Evolutionary conservation across 1,140 invertebrate genomes (phyloP), one percentile per base, ranked within the genome.

Genomic region (Drosophila nigromelanica): DNA sequence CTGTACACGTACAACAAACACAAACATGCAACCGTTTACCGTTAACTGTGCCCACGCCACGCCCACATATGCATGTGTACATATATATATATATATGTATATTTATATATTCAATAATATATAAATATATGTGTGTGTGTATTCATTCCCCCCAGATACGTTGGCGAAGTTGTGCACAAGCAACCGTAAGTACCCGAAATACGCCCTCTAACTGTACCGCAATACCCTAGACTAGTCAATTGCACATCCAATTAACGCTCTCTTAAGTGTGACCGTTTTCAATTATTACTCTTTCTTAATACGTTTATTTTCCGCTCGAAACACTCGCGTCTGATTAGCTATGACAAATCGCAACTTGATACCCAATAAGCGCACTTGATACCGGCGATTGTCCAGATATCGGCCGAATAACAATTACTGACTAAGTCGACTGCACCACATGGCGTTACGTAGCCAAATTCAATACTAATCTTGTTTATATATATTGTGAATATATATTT

Each of bases 131-230:
- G 11, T 27, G 18, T 27, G 11, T 27, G 18, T 30, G 40, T 40
- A 42, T 14, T 15, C 39, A 45, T 43, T 10, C 43, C 40, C 35
- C 59, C 60, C 80, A 91, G 90, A 91, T 91, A 90, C 80, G 94
- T 95, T 66, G 94, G 94, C 61, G 95, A 95, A 92, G 94, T 95
- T 91, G 94, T 95, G 92, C 95, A 95, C 92, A 95, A 94, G 89
- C 94, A 95, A 90, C 94, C 95, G 94, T 95, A 94, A 95, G 94
- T 95, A 93, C 74, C 62, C 67, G 61, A 76, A 76, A 71, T 52
- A 35, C 18, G 42, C 54, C 40, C 61, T 68, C 50, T 37, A 60
- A 37, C 18, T 15, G 4, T 52, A 8, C 14, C 30, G 3, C 14
- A 54, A 37, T 5, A n/a, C 35, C 37, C 6, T 40, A 24, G 35